Evolutionary conservation across 23 tunicate genomes (phyloP), one percentile per base, ranked within the genome.

Genomic region (Aplidium turbinatum): DNA sequence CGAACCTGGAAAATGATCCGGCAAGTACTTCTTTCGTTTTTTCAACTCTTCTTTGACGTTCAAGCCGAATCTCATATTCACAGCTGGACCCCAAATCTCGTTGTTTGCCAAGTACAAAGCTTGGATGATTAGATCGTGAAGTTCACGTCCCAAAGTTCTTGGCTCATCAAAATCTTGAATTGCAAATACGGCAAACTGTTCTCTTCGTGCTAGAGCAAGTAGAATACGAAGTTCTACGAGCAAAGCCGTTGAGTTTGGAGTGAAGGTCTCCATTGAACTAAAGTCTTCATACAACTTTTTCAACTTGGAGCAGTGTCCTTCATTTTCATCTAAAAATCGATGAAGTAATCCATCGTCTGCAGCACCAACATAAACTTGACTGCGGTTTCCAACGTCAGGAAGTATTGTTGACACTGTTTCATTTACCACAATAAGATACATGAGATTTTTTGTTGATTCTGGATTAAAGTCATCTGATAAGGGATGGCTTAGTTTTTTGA

Each of bases 31-130:
- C 22, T 75, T 63, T 67, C 91, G 26, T 35, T 84, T 84, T 62
- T 91, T 91, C 75, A 91, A 33, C 58, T 91, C 97, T 73, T 91
- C 91, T 47, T 91, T 91, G 16, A 91, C 78, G 56, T 91, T 91
- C 7, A 91, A 68, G 9, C 97, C 97, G 68, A 78, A 91, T 30
- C 67, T 78, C 92, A 91, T 84, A 56, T 91, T 81, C 60, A 84
- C 86, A 4, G 97, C 82, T 0, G 97, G 97, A 1, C 97, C 97
- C 97, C 97, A 91, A n/a, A 91, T 84, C 45, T 91, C 97, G 73
- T 91, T 76, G 50, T 91, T 55, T 42, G 84, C 92, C 86, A 91
- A 58, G 33, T 68, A 84, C 46, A 91, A 35, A 26, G 86, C 97
- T 64, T 91, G 84, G 18, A 74, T 77, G 21, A 91, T 65, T 0